Evolutionary conservation across 2,888 invertebrate genomes (phyloP).

Genomic region (Melieria crassipennis): DNA sequence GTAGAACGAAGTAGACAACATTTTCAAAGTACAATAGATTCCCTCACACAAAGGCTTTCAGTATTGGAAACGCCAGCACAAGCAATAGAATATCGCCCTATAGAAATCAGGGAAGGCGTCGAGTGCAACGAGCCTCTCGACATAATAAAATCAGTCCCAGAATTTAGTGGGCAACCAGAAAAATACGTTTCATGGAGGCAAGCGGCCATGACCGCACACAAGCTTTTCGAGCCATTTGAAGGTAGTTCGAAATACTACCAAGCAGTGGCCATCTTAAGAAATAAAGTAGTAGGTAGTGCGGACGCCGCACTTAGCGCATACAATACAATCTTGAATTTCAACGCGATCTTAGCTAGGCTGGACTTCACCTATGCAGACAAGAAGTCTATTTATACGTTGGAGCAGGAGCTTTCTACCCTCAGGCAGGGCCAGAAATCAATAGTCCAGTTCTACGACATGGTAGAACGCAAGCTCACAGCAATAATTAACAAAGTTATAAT

Average conservation of each 20-base stretch:
- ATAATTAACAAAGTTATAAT: slow-evolving; percentile 14
- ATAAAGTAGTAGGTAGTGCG: slow-evolving; percentile 20
- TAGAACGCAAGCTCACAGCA: slow-evolving; percentile 21
- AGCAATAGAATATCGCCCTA: slow-evolving; percentile 19
- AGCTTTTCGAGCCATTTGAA: slow-evolving; percentile 20
- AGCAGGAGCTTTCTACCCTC: slow-evolving; percentile 30
- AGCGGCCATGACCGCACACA: slow-evolving; percentile 27
- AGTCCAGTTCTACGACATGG: slow-evolving; percentile 24
- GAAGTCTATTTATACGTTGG: slow-evolving; percentile 26
- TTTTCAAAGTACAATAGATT: slow-evolving; percentile 19
- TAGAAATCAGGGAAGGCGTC: slow-evolving; percentile 19
- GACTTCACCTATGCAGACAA: slow-evolving; percentile 22
- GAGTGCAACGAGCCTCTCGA: slow-evolving; percentile 28
- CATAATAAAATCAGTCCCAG: slow-evolving; percentile 23
- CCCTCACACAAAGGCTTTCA: slow-evolving; percentile 24
- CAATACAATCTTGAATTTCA: slow-evolving; percentile 29
- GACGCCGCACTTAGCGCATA: slow-evolving; percentile 26
- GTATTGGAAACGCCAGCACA: slow-evolving; percentile 25
- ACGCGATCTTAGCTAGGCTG: slow-evolving; percentile 22
- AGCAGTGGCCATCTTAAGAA: slow-evolving; percentile 22
- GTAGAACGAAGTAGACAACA: slow-evolving; percentile 2
- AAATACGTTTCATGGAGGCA: slow-evolving; percentile 32
- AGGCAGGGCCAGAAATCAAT: slow-evolving; percentile 22
- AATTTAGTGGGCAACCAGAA: slow-evolving; percentile 22
- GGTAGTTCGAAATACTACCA: slow-evolving; percentile 26